Percentiles rank a stretch among this genome's conserved stretches.
phyloP scores from a whole-genome alignment of 2,113 vertebrate genomes.

The Neodontobutis hainanensis region DNA sequence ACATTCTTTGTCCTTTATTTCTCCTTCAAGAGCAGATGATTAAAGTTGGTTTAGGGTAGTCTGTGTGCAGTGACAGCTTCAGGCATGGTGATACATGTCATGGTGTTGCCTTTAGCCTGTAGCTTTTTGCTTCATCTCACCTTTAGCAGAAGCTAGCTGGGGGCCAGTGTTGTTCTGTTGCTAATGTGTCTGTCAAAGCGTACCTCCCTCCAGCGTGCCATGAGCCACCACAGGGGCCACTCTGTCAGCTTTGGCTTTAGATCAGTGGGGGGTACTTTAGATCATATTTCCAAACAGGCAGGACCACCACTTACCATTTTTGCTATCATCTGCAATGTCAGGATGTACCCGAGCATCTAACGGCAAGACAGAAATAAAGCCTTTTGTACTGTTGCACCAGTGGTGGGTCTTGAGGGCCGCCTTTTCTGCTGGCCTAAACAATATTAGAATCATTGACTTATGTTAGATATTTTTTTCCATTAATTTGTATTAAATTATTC shows the following conservation, averaged over 20 bases:
- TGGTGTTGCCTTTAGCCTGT: background rate
- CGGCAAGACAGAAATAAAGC: background rate
- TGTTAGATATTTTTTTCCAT: no score
- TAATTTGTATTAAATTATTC: no score
- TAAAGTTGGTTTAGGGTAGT: background rate
- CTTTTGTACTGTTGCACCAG: background rate
- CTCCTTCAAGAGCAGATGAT: background rate
- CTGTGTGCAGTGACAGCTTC: background rate
- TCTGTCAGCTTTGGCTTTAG: conserved; percentile 21
- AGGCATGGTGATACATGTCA: background rate
- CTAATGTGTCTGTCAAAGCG: background rate
- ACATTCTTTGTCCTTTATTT: background rate
- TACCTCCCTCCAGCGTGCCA: background rate
- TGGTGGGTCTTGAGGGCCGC: no score
- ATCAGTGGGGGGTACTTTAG: conserved; percentile 24
- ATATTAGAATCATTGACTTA: no score
- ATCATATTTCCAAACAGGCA: conserved; percentile 19
- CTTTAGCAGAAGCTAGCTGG: background rate
- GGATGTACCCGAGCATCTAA: conserved; percentile 2
- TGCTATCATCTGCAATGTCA: conserved; percentile 16
- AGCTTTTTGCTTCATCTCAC: background rate
- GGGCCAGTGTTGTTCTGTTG: background rate
- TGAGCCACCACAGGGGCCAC: conserved; percentile 3
- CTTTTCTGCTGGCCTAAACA: no score
- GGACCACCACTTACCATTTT: conserved; percentile 3